Percentiles rank a stretch among this genome's conserved stretches.
Evolutionary conservation across 1,140 invertebrate species (phyloP).

Genomic region (Papilio polyxenes): DNA sequence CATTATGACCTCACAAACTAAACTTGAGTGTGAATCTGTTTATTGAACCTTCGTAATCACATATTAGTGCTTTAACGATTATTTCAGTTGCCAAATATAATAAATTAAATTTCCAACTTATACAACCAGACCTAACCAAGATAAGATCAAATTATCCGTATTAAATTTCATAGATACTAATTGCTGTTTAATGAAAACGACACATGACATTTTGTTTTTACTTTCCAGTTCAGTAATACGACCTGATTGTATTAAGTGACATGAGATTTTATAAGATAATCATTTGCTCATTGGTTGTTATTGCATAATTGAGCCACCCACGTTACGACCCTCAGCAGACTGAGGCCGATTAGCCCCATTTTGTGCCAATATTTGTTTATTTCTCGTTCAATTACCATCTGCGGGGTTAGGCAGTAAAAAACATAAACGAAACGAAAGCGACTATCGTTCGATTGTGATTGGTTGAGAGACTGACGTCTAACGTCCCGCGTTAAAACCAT

Average conservation of each 20-base stretch:
- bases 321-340: constrained; percentile 58
- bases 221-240: background rate
- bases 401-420: too few relatives aligned
- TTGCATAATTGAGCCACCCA: constrained; percentile 79
- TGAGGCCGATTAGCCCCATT: constrained; percentile 57
- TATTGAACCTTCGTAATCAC: constrained; percentile 42
- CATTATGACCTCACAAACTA: constrained; percentile 24
- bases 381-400: constrained; percentile 73
- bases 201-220: background rate
- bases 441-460: too few relatives aligned
- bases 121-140: too few relatives aligned
- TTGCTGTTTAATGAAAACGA: background rate
- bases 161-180: background rate
- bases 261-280: constrained; percentile 43
- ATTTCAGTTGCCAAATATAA: background rate
- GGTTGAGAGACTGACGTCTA: too few relatives aligned
- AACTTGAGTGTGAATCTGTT: constrained; percentile 50
- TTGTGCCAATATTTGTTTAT: constrained; percentile 62
- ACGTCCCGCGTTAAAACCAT: too few relatives aligned
- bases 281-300: constrained; percentile 73
- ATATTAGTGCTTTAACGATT: background rate
- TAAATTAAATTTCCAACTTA: background rate
- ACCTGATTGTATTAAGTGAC: constrained; percentile 13
- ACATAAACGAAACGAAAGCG: too few relatives aligned
- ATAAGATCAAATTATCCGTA: too few relatives aligned